These are phyloP conservation scores for Ostrea denselamellosa DNA, from an alignment of 1,140 invertebrate genomes.

Conservation along the genomic window DNA sequence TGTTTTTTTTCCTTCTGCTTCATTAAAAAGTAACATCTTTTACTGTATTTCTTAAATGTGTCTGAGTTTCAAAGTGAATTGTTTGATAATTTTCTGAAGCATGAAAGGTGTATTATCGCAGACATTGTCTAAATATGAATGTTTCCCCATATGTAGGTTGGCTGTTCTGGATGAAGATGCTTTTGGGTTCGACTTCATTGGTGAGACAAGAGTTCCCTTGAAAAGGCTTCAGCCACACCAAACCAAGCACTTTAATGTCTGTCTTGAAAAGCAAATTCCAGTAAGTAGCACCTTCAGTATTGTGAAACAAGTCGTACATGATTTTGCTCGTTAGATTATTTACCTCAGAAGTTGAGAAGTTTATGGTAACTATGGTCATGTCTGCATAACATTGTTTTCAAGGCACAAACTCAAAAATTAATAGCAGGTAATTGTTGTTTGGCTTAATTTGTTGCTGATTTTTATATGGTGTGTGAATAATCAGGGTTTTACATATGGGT, in stretches of 20 bases:
- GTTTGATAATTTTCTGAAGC: too few relatives aligned
- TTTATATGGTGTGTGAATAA: background rate
- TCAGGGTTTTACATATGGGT: too few relatives aligned
- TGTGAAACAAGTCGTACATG: background rate
- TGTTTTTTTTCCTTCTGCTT: too few relatives aligned
- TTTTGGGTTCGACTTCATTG: conserved; percentile 91
- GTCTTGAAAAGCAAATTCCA: conserved; percentile 82
- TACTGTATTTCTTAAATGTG: too few relatives aligned
- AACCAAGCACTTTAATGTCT: conserved; percentile 83
- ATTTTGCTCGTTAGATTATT: background rate
- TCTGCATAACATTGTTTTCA: background rate
- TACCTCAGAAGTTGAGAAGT: background rate
- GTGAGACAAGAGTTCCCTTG: conserved; percentile 86
- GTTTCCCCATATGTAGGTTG: conserved; percentile 68
- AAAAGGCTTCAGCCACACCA: conserved; percentile 84
- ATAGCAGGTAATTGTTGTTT: background rate
- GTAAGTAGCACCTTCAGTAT: conserved; percentile 71
- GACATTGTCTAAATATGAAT: background rate
- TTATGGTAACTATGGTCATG: too few relatives aligned
- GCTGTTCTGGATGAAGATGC: conserved; percentile 88
- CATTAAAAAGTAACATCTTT: too few relatives aligned
- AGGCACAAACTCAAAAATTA: background rate
- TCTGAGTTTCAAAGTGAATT: too few relatives aligned
- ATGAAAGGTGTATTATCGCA: background rate
- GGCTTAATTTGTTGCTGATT: background rate